A percentile compares a stretch with the other conserved stretches of the same genome.
These are phyloP conservation scores for Brachyalestes nurse DNA, from an alignment of 2,797 vertebrate genomes.

Conservation along the genomic window DNA sequence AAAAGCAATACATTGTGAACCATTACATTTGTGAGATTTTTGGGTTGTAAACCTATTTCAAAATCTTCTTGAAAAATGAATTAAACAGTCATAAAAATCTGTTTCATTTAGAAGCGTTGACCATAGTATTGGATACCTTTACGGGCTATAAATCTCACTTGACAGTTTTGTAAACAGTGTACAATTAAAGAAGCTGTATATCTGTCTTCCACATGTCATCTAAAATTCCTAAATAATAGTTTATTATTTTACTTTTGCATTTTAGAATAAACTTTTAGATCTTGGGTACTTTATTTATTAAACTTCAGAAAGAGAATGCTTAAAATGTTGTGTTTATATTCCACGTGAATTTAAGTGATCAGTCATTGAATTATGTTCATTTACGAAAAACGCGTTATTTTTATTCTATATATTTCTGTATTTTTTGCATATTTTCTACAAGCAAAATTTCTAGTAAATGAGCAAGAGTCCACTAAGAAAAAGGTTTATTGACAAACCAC, in stretches of 20 bases:
- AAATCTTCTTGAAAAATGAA: slow-evolving; percentile 5
- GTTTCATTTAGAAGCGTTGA: slow-evolving; percentile 68
- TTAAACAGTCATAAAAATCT: slow-evolving; percentile 40
- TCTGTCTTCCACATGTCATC: slow-evolving; percentile 65
- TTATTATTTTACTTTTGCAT: slow-evolving; percentile 50
- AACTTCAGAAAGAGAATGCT: slow-evolving; percentile 47
- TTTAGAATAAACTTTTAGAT: slow-evolving; percentile 47
- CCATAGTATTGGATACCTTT: slow-evolving; percentile 70
- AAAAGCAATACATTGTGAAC: neutral
- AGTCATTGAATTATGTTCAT: slow-evolving; percentile 56
- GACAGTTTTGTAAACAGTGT: slow-evolving; percentile 81
- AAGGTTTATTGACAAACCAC: slow-evolving; percentile 42
- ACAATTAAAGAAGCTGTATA: slow-evolving; percentile 73
- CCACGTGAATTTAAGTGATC: slow-evolving; percentile 50
- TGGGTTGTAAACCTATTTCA: slow-evolving; percentile 11
- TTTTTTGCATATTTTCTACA: slow-evolving; percentile 70
- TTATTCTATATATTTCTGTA: slow-evolving; percentile 78
- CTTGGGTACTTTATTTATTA: slow-evolving; percentile 58
- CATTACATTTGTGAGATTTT: neutral
- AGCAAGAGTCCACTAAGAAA: slow-evolving; percentile 45
- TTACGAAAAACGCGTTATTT: slow-evolving; percentile 67
- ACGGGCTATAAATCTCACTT: slow-evolving; percentile 76
- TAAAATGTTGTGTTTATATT: slow-evolving; percentile 52
- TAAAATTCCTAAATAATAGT: slow-evolving; percentile 64
- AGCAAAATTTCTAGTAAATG: slow-evolving; percentile 54